Evolutionary conservation across 2,888 invertebrate genomes (phyloP).

Genomic region (Lumbricus terrestris): DNA sequence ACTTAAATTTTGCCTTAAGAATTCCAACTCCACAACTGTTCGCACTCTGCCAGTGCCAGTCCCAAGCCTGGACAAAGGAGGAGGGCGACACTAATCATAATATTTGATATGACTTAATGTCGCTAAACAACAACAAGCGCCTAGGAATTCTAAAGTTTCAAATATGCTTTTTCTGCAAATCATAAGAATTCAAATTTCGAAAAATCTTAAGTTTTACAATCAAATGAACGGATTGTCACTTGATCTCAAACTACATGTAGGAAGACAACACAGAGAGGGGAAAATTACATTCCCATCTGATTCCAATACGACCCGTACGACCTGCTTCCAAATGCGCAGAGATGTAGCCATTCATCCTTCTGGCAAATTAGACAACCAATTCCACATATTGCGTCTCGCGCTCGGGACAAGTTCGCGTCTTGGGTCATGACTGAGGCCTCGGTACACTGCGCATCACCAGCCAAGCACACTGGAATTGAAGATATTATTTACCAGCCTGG

Average conservation of each 20-base stretch:
- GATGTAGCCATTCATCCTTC: not conserved
- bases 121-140: too few relatives aligned
- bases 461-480: not conserved
- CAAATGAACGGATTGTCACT: not conserved
- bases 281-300: not conserved
- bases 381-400: not conserved
- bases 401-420: not conserved
- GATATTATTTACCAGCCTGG: not conserved
- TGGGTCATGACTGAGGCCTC: not conserved
- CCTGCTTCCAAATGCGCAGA: not conserved
- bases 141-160: too few relatives aligned
- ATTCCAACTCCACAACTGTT: too few relatives aligned
- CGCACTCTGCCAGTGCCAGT: too few relatives aligned
- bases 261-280: not conserved
- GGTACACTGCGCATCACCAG: not conserved
- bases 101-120: too few relatives aligned
- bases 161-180: not conserved
- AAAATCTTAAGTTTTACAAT: not conserved
- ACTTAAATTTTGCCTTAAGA: too few relatives aligned
- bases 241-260: not conserved
- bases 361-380: constrained; percentile 3
- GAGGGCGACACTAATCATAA: too few relatives aligned
- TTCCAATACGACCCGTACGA: not conserved
- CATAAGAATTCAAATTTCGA: not conserved
- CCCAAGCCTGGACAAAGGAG: too few relatives aligned